Evolutionary conservation across 1,140 invertebrate species (phyloP).

Genomic region (Drosophila seguyi): DNA sequence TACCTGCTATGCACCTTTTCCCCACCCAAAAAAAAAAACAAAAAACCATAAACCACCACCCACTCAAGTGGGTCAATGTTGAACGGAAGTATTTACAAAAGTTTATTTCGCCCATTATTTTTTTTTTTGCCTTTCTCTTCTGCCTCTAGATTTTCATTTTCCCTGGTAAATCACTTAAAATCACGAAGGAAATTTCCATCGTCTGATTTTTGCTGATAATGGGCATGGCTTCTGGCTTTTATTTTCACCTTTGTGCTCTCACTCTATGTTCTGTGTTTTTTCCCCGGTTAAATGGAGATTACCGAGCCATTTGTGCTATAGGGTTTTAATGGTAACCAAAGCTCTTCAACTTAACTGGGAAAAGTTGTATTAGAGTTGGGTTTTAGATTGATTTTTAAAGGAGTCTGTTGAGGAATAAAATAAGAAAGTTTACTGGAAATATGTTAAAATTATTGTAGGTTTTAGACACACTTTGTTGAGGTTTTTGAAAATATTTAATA

Average conservation of each 20-base stretch:
- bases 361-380: background rate
- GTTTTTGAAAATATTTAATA: background rate
- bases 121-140: constrained; percentile 14
- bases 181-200: constrained; percentile 34
- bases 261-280: background rate
- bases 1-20: no score
- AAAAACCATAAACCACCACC: background rate
- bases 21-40: no score
- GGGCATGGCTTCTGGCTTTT: background rate
- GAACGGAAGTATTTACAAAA: constrained; percentile 68
- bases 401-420: background rate
- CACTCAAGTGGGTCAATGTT: constrained; percentile 66
- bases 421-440: background rate
- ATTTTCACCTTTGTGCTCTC: background rate
- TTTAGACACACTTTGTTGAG: background rate
- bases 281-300: constrained; percentile 27
- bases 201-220: constrained; percentile 13
- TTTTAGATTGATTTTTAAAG: no score
- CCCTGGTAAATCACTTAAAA: constrained; percentile 35
- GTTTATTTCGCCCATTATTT: constrained; percentile 53
- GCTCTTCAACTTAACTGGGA: background rate
- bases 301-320: background rate
- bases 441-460: background rate
- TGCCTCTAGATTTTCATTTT: background rate
- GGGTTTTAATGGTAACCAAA: constrained; percentile 12